phyloP scores from a whole-genome alignment of 2,113 vertebrate genomes.

The Canis aureus region DNA sequence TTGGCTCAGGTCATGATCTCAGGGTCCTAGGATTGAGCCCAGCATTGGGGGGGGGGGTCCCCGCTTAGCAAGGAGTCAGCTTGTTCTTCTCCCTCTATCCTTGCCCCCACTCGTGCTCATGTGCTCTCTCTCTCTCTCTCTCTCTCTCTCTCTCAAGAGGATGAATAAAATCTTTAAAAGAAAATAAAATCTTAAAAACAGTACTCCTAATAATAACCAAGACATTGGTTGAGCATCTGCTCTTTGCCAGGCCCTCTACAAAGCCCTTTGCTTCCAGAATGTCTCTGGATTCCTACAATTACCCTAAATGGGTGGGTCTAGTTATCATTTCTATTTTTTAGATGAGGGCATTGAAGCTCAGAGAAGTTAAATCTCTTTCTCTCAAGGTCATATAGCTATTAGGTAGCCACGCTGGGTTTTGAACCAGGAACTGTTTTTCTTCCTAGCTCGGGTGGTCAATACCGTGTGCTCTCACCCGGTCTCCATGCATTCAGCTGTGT shows the following conservation, averaged over 20 bases:
- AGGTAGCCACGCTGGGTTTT: neutral
- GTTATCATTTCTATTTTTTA: neutral
- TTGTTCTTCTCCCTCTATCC: neutral
- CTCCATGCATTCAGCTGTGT: neutral
- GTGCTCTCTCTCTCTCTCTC: neutral
- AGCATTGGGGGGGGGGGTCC: neutral
- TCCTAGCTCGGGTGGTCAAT: neutral
- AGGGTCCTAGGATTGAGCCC: neutral
- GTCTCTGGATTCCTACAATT: neutral
- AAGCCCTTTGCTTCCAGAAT: slow-evolving; percentile 20
- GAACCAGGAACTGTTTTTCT: neutral
- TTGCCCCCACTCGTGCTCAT: neutral
- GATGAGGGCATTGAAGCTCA: neutral
- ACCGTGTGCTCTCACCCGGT: accelerated
- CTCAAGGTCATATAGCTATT: neutral
- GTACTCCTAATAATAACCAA: neutral
- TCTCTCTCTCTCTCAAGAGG: neutral
- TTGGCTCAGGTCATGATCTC: neutral
- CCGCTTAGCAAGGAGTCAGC: neutral
- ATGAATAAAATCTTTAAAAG: neutral
- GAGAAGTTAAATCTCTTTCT: neutral
- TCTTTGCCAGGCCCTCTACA: neutral
- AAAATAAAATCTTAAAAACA: neutral
- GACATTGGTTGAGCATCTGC: neutral
- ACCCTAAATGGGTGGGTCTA: neutral